Evolutionary conservation across 2,888 invertebrate species (phyloP), one percentile per base, ranked within the genome.

Genomic region (Lochmaea capreae): DNA sequence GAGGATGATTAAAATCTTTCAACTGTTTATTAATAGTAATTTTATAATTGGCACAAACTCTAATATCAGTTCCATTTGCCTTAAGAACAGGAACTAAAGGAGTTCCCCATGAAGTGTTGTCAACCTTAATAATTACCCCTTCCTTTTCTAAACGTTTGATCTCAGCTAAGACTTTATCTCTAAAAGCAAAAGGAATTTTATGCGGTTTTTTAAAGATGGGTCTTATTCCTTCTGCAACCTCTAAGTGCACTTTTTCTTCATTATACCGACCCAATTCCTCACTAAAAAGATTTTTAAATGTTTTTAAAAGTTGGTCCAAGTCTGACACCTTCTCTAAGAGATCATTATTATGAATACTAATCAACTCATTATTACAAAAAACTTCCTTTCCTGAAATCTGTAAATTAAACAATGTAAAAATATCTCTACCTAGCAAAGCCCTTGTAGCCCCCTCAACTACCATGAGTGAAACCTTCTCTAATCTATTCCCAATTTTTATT

Each of bases 1-100:
- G 42, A 2, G 73, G 63, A 52, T 73, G 65, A 52, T 73, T 73
- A 26, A 57, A 67, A 63, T 73, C 62, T 66, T 66, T 70, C 49
- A 74, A 66, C 6, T 61, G 62, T 72, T 67, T 72, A 75, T 83
- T 83, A 1, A 82, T 61, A 3, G 82, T 81, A 1, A 81, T 72
- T 71, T 81, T 81, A 66, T 81, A 81, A 68, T 81, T 79, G 14
- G 74, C 79, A 42, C 43, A 43, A 12, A 43, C 43, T 12, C 43
- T 43, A 11, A 43, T 43, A 43, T 43, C 43, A 11, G 10, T 43
- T 11, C 43, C 11, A 43, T 43, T 43, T 43, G 43, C 11, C 12
- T 43, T 43, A 43, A 78, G 80, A 16, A 75, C 70, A 16, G 66
- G 66, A 10, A 69, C 72, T 39, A 72, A 26, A 11, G 70, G 72